These are phyloP conservation scores for Cantharis lateralis DNA, from an alignment of 2,888 invertebrate genomes.

Conservation along the genomic window DNA sequence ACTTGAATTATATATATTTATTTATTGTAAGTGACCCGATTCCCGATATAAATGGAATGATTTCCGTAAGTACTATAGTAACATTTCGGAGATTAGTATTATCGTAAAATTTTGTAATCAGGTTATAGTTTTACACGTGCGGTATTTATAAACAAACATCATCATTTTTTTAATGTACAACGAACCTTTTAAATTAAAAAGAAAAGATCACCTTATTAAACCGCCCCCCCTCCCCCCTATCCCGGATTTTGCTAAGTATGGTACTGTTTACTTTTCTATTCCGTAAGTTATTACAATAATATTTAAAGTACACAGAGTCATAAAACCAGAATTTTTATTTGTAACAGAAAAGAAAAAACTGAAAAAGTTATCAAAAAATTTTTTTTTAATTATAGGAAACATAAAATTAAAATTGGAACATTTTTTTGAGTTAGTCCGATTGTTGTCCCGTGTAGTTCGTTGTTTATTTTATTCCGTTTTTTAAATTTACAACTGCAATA, in stretches of 20 bases:
- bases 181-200: neutral
- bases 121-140: conserved; percentile 19
- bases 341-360: neutral
- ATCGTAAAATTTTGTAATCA: conserved; percentile 20
- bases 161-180: neutral
- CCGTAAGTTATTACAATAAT: no score
- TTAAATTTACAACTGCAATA: neutral
- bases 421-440: neutral
- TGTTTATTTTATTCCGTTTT: neutral
- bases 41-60: conserved; percentile 13
- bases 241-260: no score
- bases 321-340: neutral
- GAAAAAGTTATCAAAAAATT: neutral
- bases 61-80: conserved; percentile 23
- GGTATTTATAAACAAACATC: conserved; percentile 3
- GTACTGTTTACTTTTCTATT: neutral
- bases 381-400: neutral
- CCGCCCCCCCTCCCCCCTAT: neutral
- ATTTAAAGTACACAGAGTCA: neutral
- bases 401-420: neutral
- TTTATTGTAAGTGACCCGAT: conserved; percentile 23
- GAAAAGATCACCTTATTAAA: neutral
- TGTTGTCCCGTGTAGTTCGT: neutral
- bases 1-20: conserved; percentile 8
- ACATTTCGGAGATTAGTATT: conserved; percentile 9